A percentile compares a stretch with the other conserved stretches of the same genome.
These are phyloP conservation scores for Kryphioiulus occultus DNA, from an alignment of 2,888 invertebrate species.

Conservation along the genomic window DNA sequence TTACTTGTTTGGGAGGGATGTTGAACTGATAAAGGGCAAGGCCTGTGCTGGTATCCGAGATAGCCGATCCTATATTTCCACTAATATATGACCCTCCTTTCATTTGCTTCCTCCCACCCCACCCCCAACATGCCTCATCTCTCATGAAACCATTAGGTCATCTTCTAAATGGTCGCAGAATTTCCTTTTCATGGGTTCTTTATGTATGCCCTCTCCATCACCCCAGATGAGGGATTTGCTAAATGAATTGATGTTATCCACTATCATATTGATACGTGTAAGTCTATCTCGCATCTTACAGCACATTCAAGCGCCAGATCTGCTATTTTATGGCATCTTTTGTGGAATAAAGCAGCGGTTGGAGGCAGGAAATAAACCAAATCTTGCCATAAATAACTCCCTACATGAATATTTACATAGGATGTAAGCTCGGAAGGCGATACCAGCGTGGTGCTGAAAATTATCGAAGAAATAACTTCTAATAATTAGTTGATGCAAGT, in stretches of 20 bases:
- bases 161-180: slow-evolving; percentile 33
- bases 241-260: slow-evolving; percentile 40
- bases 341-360: slow-evolving; percentile 38
- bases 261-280: slow-evolving; percentile 24
- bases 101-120: slow-evolving; percentile 20
- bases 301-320: slow-evolving; percentile 21
- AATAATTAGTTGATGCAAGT: background rate
- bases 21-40: slow-evolving; percentile 9
- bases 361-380: slow-evolving; percentile 6
- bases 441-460: background rate
- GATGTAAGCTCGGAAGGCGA: background rate
- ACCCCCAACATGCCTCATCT: slow-evolving; percentile 17
- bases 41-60: slow-evolving; percentile 17
- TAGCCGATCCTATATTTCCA: slow-evolving; percentile 29
- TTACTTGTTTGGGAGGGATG: slow-evolving; percentile 32
- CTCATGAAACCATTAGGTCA: slow-evolving; percentile 28
- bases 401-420: slow-evolving; percentile 6
- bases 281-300: slow-evolving; percentile 24
- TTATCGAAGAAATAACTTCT: background rate
- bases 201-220: slow-evolving; percentile 39
- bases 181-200: slow-evolving; percentile 27
- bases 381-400: background rate
- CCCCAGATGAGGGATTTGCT: slow-evolving; percentile 40
- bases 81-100: slow-evolving; percentile 35
- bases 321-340: slow-evolving; percentile 32